Evolutionary conservation across 2,888 invertebrate genomes (phyloP).

Genomic region (Leptinotarsa rubiginosa): DNA sequence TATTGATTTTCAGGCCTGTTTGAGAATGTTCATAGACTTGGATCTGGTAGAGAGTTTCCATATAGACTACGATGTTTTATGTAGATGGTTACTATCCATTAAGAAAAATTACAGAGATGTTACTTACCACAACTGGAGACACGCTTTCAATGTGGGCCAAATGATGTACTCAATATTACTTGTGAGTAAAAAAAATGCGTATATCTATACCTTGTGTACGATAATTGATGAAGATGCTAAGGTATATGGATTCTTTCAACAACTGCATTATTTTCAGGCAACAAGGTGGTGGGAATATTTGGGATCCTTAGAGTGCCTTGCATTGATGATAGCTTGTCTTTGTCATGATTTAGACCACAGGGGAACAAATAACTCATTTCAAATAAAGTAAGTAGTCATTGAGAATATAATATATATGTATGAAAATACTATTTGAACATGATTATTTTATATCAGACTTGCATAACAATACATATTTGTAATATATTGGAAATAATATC

Average conservation of each 20-base stretch:
- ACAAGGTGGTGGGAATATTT: slow-evolving; percentile 95
- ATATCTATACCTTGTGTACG: not conserved
- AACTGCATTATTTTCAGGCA: slow-evolving; percentile 70
- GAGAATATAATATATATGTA: slow-evolving; percentile 3
- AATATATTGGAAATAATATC: too few species aligned
- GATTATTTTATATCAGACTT: too few species aligned
- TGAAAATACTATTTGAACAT: too few species aligned
- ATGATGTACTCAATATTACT: slow-evolving; percentile 97
- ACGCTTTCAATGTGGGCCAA: slow-evolving; percentile 96
- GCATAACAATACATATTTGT: too few species aligned
- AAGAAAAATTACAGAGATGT: slow-evolving; percentile 96
- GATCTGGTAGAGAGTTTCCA: slow-evolving; percentile 93
- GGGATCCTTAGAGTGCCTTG: slow-evolving; percentile 91
- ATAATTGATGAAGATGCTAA: too few species aligned
- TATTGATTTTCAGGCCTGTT: slow-evolving; percentile 75
- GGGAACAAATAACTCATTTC: slow-evolving; percentile 97
- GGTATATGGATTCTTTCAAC: not conserved
- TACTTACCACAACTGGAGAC: slow-evolving; percentile 96
- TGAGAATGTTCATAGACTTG: slow-evolving; percentile 93
- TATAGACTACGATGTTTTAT: slow-evolving; percentile 92
- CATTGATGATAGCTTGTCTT: slow-evolving; percentile 91
- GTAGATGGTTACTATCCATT: slow-evolving; percentile 90
- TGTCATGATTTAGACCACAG: slow-evolving; percentile 96
- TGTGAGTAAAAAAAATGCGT: slow-evolving; percentile 68
- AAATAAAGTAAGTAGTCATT: slow-evolving; percentile 84